Conservation (phyloP, 1,140 invertebrate genomes). For the Popillia japonica region DNA sequence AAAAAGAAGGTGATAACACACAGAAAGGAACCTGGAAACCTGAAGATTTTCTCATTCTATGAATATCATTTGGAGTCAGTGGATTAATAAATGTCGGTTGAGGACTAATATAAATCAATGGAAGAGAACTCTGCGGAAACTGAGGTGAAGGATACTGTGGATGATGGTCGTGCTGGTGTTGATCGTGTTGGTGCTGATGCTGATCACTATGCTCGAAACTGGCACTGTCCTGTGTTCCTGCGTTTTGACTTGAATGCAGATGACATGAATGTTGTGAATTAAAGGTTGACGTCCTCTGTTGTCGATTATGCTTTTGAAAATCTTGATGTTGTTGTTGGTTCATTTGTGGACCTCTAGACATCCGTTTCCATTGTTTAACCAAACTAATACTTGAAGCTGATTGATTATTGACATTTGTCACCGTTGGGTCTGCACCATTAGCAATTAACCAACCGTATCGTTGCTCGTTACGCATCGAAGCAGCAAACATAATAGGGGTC, state of each 20-base stretch:
- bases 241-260: too few relatives aligned
- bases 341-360: constrained; percentile 37
- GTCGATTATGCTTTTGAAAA: not conserved
- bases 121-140: not conserved
- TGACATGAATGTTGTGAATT: not conserved
- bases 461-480: constrained; percentile 48
- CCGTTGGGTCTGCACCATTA: constrained; percentile 47
- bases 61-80: constrained; percentile 38
- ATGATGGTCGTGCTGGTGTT: not conserved
- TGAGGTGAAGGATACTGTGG: not conserved
- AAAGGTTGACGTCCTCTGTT: not conserved
- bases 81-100: constrained; percentile 31
- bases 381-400: constrained; percentile 2
- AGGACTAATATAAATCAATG: constrained; percentile 36
- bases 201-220: not conserved
- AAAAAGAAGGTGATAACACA: constrained; percentile 43
- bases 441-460: constrained; percentile 46
- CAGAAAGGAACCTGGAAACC: constrained; percentile 25
- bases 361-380: constrained; percentile 47
- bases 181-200: constrained; percentile 11
- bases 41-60: constrained; percentile 43
- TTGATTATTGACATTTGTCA: constrained; percentile 38
- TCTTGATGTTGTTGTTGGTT: not conserved
- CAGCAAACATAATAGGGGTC: constrained; percentile 56
- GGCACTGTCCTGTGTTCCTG: not conserved